Evolutionary conservation across 2,888 invertebrate genomes (phyloP).

Genomic region (Megastigmus dorsalis): DNA sequence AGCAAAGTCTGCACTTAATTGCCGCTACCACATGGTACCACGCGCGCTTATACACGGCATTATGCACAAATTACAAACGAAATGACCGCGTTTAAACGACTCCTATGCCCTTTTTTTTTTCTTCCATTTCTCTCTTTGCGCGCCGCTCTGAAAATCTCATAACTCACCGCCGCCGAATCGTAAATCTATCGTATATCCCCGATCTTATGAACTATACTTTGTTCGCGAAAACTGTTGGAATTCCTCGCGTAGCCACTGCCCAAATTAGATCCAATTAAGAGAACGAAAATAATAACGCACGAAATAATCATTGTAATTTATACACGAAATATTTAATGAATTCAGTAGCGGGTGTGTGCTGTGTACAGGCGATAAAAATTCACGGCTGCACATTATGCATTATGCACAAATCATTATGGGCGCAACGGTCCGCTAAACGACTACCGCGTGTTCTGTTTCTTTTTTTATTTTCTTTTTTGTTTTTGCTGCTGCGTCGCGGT

Average conservation of each 20-base stretch:
- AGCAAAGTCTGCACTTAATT: too few relatives aligned
- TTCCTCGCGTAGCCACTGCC: background rate
- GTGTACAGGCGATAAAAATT: slow-evolving; percentile 30
- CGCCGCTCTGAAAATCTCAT: background rate
- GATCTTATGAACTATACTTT: slow-evolving; percentile 26
- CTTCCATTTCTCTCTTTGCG: background rate
- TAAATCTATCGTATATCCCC: slow-evolving; percentile 38
- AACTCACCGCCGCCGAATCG: slow-evolving; percentile 1
- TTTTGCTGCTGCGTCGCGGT: background rate
- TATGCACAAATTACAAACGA: slow-evolving; percentile 26
- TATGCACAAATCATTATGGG: slow-evolving; percentile 21
- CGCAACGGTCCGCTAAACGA: slow-evolving; percentile 24
- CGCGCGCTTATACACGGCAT: background rate
- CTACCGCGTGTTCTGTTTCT: too few relatives aligned
- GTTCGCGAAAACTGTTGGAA: slow-evolving; percentile 1
- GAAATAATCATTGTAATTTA: slow-evolving; percentile 19
- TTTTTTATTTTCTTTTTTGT: background rate
- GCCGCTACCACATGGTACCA: too few relatives aligned
- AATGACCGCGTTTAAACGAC: slow-evolving; percentile 32
- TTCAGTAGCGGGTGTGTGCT: background rate
- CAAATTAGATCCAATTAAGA: slow-evolving; percentile 40
- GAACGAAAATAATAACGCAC: background rate
- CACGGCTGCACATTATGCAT: background rate
- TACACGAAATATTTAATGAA: slow-evolving; percentile 16
- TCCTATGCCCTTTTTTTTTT: background rate